Evolutionary conservation across 2,888 invertebrate genomes (phyloP).

Genomic region (Dynastes maya): DNA sequence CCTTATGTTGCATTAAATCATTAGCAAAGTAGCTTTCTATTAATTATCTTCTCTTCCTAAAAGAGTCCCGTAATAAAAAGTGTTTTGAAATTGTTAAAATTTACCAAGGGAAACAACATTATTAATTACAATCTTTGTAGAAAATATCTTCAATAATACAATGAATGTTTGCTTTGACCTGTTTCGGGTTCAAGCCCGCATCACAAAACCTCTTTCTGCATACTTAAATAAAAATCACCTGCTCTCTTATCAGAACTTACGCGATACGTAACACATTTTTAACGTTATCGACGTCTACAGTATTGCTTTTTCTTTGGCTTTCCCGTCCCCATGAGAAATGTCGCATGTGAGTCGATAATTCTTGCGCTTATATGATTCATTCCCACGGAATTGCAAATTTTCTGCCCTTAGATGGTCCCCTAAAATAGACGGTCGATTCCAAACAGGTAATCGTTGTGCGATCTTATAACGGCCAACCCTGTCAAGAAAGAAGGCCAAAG

Average conservation of each 20-base stretch:
- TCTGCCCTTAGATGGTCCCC: constrained; percentile 27
- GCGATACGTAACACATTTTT: constrained; percentile 25
- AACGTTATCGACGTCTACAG: constrained; percentile 22
- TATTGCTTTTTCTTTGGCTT: constrained; percentile 10
- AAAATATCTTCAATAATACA: constrained; percentile 16
- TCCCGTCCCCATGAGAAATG: background rate
- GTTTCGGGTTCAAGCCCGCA: constrained; percentile 66
- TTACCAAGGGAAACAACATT: no score
- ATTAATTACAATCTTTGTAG: background rate
- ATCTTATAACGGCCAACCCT: constrained; percentile 43
- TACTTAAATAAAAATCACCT: constrained; percentile 54
- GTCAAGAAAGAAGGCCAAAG: constrained; percentile 49
- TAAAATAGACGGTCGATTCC: constrained; percentile 17
- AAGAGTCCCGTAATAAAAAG: no score
- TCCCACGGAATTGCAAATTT: constrained; percentile 49
- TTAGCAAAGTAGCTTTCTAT: no score
- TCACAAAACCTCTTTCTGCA: constrained; percentile 50
- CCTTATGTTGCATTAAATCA: no score
- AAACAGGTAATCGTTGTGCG: constrained; percentile 45
- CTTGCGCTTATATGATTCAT: constrained; percentile 1
- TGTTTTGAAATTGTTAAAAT: no score
- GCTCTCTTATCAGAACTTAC: constrained; percentile 42
- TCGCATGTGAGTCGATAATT: background rate
- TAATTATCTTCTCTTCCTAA: no score
- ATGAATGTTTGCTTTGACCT: constrained; percentile 63